A percentile compares a stretch with the other conserved stretches of the same genome.
Evolutionary conservation across 1,140 invertebrate species (phyloP).

Genomic region (Muscidifurax raptorellus): DNA sequence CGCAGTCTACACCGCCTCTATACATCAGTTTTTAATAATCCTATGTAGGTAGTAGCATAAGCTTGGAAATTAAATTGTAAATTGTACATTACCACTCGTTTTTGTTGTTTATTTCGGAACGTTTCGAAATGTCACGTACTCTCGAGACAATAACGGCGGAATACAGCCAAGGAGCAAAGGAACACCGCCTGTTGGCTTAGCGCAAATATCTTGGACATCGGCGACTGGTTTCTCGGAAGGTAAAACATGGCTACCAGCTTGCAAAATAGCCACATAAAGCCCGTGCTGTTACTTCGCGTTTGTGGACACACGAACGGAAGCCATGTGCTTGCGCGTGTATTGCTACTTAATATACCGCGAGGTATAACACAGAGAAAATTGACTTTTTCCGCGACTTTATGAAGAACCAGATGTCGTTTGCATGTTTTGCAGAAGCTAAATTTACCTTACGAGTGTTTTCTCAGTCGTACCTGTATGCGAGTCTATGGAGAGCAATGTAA

Average conservation of each 20-base stretch:
- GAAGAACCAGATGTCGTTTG: not conserved
- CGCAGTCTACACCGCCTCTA: too few relatives aligned
- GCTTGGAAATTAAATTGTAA: too few relatives aligned
- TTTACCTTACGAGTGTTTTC: not conserved
- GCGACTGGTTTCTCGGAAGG: slow-evolving; percentile 21
- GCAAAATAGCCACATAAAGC: slow-evolving; percentile 7
- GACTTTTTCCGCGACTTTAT: not conserved
- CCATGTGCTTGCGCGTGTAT: not conserved
- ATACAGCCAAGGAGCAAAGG: not conserved
- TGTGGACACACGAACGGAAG: not conserved
- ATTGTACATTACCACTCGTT: too few relatives aligned
- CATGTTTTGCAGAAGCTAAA: not conserved
- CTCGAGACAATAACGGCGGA: too few relatives aligned
- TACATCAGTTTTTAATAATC: too few relatives aligned
- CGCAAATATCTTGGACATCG: not conserved
- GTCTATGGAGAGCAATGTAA: not conserved
- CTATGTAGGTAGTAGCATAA: too few relatives aligned
- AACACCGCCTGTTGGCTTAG: not conserved
- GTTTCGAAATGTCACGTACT: too few relatives aligned
- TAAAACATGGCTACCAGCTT: slow-evolving; percentile 26
- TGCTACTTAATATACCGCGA: not conserved
- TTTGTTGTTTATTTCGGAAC: too few relatives aligned
- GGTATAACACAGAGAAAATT: not conserved
- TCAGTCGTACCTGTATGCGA: not conserved
- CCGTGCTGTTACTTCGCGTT: not conserved